Conservation (phyloP, 1,140 invertebrate species). For the Lepidurus apus region DNA sequence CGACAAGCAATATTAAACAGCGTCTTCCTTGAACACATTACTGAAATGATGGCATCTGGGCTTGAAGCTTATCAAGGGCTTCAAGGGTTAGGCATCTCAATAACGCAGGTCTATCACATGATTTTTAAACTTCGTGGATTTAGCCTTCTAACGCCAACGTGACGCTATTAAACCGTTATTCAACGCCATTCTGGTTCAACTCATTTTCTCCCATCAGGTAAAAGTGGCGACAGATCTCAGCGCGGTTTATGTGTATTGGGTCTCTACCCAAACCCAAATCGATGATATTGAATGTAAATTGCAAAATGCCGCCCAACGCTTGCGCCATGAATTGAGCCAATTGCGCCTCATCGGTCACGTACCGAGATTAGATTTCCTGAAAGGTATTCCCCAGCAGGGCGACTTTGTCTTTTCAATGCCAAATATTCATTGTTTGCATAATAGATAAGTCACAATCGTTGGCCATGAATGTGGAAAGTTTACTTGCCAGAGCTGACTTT, state of each 20-base stretch:
- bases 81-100: slow-evolving; percentile 2
- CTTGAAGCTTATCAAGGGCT: neutral
- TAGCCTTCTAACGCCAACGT: neutral
- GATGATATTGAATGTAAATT: neutral
- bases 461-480: neutral
- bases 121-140: neutral
- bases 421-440: neutral
- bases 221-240: neutral
- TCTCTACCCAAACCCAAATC: neutral
- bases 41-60: neutral
- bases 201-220: neutral
- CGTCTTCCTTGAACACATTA: neutral
- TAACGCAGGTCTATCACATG: neutral
- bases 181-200: neutral
- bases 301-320: neutral
- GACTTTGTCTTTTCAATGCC: too few relatives aligned
- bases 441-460: neutral
- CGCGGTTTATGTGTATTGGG: neutral
- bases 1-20: neutral
- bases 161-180: too few relatives aligned
- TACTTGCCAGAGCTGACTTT: neutral
- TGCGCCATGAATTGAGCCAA: neutral
- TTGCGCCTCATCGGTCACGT: neutral
- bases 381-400: neutral
- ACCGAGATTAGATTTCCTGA: neutral